phyloP scores from a whole-genome alignment of 2,113 vertebrate genomes.

The Ancistrus triradiatus region DNA sequence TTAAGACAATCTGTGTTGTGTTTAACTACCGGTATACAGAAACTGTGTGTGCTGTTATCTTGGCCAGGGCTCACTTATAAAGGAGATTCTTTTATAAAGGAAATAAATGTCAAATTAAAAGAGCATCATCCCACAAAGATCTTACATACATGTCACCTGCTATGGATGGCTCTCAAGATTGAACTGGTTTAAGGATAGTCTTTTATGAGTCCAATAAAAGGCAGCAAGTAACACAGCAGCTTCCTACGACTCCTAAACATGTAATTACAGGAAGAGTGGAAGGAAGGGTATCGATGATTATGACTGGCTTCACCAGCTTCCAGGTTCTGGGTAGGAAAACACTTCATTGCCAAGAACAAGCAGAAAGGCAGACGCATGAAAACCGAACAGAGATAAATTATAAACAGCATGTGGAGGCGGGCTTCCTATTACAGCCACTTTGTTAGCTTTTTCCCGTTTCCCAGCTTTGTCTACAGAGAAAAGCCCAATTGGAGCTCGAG shows the following conservation, averaged over 20 bases:
- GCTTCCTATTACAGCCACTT: slow-evolving; percentile 41
- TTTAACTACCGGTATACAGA: no score
- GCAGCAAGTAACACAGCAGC: background rate
- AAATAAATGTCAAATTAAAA: no score
- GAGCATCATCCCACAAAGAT: no score
- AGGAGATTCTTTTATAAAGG: no score
- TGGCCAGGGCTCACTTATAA: no score
- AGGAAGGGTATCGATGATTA: slow-evolving; percentile 31
- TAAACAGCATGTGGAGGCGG: slow-evolving; percentile 20
- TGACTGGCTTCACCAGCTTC: slow-evolving; percentile 22
- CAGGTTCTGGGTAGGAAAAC: slow-evolving; percentile 19
- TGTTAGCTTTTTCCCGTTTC: slow-evolving; percentile 51
- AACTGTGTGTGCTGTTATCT: no score
- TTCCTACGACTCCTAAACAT: background rate
- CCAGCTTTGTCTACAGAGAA: slow-evolving; percentile 53
- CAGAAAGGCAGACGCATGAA: slow-evolving; percentile 13
- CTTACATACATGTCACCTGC: no score
- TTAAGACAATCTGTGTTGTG: no score
- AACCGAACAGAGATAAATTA: slow-evolving; percentile 48
- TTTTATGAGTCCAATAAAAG: slow-evolving; percentile 14
- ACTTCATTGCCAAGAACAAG: slow-evolving; percentile 21
- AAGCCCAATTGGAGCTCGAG: slow-evolving; percentile 34
- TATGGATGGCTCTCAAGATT: no score
- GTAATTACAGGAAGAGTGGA: slow-evolving; percentile 10
- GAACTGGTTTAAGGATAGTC: no score